phyloP scores from a whole-genome alignment of 2,888 invertebrate genomes.

The Cepaea hortensis region DNA sequence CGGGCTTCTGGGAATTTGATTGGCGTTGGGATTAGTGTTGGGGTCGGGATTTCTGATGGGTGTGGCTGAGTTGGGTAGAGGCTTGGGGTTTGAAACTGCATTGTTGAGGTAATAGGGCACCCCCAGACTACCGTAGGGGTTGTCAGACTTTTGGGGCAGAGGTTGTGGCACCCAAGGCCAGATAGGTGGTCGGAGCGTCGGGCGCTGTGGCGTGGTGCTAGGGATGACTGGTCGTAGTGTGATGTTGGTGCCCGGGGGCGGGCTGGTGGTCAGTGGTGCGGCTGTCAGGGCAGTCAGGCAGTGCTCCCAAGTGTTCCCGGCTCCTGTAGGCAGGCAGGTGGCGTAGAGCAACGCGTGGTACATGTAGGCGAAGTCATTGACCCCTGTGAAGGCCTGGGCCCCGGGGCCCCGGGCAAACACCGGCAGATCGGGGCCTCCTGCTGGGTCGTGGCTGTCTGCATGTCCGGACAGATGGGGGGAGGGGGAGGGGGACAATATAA shows the following conservation, averaged over 20 bases:
- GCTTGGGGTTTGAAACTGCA: not conserved
- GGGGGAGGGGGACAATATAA: not conserved
- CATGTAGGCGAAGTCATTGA: slow-evolving; percentile 11
- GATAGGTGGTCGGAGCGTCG: not conserved
- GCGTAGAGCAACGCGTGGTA: slow-evolving; percentile 17
- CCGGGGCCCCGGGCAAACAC: slow-evolving; percentile 6
- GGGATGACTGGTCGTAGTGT: not conserved
- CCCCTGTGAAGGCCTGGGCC: slow-evolving; percentile 1
- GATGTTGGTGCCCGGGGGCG: not conserved
- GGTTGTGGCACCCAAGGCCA: slow-evolving; percentile 13
- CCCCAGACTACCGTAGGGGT: not conserved
- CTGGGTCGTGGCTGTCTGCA: not conserved
- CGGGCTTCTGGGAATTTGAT: not conserved
- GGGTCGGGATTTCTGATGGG: not conserved
- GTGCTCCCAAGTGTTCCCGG: not conserved
- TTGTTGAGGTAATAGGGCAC: not conserved
- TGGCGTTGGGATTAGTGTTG: not conserved
- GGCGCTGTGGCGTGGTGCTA: not conserved
- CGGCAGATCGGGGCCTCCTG: slow-evolving; percentile 24
- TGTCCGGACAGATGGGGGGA: not conserved
- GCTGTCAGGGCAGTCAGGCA: not conserved
- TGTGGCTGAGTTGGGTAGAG: not conserved
- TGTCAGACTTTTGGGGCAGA: not conserved
- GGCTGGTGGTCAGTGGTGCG: not conserved
- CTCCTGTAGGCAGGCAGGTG: not conserved